Base-by-base conservation (phyloP, 2,113 vertebrate species). In the Entomyzon cyanotis region DNA sequence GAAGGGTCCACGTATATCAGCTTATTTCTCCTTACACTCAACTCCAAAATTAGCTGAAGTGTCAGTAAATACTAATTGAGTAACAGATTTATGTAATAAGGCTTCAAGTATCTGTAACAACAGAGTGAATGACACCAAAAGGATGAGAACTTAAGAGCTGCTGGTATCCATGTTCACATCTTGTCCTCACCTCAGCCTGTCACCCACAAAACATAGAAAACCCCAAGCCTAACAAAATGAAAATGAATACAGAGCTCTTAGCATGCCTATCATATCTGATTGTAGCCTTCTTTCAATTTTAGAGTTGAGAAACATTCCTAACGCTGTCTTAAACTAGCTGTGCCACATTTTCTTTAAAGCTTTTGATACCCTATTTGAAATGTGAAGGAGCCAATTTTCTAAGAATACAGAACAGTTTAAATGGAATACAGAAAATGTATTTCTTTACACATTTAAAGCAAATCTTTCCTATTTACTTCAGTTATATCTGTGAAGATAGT, bases 121-220 rank as follows among this genome's bases (percentile, higher is more conserved):
- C 14, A 65, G 30, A 60, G 16, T 31, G 19, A 85, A 70, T 31
- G 24, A 78, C 18, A 44, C 27, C n/a, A 50, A 68, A 80, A 87
- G 44, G 15, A n/a, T 41, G 42, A 19, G 44, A 86, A 53, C 19
- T 53, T 50, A 44, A 31, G 42, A 63, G 37, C 50, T 87, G 46
- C 16, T 8, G 3, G 65, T 59, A 59, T 1, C 42, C 33, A 22
- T 12, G 5, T 9, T 75, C 14, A 23, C 22, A 53, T 44, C 27
- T 74, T 2, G 0, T 60, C n/a, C 25, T 88, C 0, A 0, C 37
- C 24, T 52, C 53, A 64, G 53, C 20, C 56, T 63, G 30, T 83
- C 33, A 62, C 13, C 11, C 30, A 50, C 30, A 90, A 70, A 69
- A 60, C 6, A 5, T n/a, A 71, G 85, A 76, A 88, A 70, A 16